phyloP scores from a whole-genome alignment of 92 coral and sea anemone species.

The Scolanthus callimorphus region DNA sequence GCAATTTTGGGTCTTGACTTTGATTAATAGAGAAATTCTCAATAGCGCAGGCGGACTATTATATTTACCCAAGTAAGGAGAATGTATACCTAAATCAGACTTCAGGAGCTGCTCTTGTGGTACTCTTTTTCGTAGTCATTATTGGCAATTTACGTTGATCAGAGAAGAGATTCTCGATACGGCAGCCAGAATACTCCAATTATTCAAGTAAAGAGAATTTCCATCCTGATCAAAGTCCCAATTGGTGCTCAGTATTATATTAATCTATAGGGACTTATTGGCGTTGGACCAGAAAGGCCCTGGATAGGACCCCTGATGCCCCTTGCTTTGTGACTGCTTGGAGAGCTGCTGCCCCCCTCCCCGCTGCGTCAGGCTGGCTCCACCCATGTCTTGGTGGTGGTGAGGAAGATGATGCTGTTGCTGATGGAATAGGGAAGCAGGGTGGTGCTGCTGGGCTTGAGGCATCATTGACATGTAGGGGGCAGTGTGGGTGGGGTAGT shows the following conservation, averaged over 20 bases:
- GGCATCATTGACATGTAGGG: slow-evolving; percentile 81
- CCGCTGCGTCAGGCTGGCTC: slow-evolving; percentile 62
- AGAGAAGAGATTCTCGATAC: no score
- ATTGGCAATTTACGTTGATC: no score
- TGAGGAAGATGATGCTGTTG: slow-evolving; percentile 37
- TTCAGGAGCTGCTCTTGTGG: neutral
- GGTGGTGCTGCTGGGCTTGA: slow-evolving; percentile 81
- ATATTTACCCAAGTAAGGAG: no score
- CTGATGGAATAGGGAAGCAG: slow-evolving; percentile 68
- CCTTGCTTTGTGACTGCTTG: slow-evolving; percentile 85
- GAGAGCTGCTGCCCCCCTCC: slow-evolving; percentile 59
- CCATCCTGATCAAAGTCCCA: no score
- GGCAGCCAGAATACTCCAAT: no score
- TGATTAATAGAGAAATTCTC: no score
- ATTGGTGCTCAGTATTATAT: no score
- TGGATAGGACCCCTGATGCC: slow-evolving; percentile 75
- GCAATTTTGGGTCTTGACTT: no score
- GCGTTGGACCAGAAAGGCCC: slow-evolving; percentile 72
- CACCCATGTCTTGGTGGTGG: slow-evolving; percentile 68
- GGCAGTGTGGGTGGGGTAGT: slow-evolving; percentile 60
- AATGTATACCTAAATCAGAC: neutral
- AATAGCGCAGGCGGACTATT: no score
- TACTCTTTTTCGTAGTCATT: neutral
- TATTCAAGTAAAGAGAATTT: no score
- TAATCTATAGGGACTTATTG: slow-evolving; percentile 16